Conservation (phyloP, 2,888 invertebrate genomes). For the Cloeon dipterum region DNA sequence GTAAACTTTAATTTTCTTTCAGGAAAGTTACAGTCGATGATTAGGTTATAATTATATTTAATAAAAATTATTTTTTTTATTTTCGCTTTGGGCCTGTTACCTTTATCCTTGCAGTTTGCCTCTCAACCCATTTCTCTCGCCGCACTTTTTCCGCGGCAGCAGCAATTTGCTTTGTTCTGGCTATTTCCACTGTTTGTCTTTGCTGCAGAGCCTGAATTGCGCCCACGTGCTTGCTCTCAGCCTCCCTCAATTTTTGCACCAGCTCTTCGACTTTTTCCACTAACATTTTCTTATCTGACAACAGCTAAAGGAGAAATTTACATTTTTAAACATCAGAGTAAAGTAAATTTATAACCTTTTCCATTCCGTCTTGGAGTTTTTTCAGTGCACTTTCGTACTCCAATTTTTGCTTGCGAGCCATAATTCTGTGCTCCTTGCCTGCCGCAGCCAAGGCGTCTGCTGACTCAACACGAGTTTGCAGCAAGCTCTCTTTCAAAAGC, state of each 20-base stretch:
- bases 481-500: constrained; percentile 8
- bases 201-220: constrained; percentile 47
- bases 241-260: constrained; percentile 35
- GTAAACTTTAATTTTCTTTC: too few species aligned
- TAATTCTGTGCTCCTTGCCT: constrained; percentile 20
- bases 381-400: constrained; percentile 51
- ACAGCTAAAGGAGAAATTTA: constrained; percentile 24
- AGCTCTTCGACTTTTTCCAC: constrained; percentile 49
- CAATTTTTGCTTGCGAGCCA: constrained; percentile 32
- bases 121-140: constrained; percentile 58
- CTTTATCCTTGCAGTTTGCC: constrained; percentile 68
- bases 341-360: constrained; percentile 34
- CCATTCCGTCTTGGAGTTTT: constrained; percentile 62
- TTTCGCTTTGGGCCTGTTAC: too few species aligned
- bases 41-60: background rate
- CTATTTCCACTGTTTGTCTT: constrained; percentile 47
- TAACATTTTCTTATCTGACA: constrained; percentile 53
- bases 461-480: background rate
- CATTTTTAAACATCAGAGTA: too few species aligned
- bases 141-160: constrained; percentile 51
- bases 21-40: too few species aligned
- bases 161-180: constrained; percentile 51
- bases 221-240: constrained; percentile 38
- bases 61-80: background rate
- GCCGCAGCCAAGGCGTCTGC: constrained; percentile 8